Conservation (phyloP, 2,888 invertebrate genomes). For the Drosophila tanythrix region DNA sequence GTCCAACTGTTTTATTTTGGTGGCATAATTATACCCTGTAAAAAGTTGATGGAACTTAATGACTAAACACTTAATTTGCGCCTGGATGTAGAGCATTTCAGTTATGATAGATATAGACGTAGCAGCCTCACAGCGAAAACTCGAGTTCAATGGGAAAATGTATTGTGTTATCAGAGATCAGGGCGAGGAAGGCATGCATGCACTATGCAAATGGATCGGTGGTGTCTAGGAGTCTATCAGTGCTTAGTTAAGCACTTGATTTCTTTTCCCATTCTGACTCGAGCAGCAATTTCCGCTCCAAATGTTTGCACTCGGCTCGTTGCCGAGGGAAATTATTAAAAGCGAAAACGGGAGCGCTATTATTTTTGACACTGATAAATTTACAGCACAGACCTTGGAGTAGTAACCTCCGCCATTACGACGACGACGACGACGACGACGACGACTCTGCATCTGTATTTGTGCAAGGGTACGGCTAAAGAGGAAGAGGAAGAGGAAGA, state of each 20-base stretch:
- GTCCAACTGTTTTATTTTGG: slow-evolving; percentile 32
- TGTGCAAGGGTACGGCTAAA: slow-evolving; percentile 29
- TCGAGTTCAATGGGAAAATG: neutral
- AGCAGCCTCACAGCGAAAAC: neutral
- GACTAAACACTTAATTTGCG: neutral
- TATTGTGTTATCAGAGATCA: neutral
- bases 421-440: slow-evolving; percentile 15
- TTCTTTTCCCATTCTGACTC: slow-evolving; percentile 39
- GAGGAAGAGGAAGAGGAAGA: neutral
- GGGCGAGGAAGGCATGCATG: neutral
- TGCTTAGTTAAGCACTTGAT: slow-evolving; percentile 6
- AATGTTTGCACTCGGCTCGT: slow-evolving; percentile 63
- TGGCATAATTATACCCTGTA: slow-evolving; percentile 33
- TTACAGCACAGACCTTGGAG: slow-evolving; percentile 75
- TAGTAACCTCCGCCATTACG: slow-evolving; percentile 56
- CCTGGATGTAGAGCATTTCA: neutral
- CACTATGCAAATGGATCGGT: neutral
- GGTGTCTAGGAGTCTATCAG: slow-evolving; percentile 8
- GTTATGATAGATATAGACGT: neutral
- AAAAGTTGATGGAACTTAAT: neutral
- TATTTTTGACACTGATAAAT: slow-evolving; percentile 81
- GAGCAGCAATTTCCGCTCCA: slow-evolving; percentile 78
- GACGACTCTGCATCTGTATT: slow-evolving; percentile 22
- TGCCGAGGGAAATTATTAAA: slow-evolving; percentile 78
- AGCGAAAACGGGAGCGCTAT: slow-evolving; percentile 78